Conservation (phyloP, 2,113 vertebrate species). For the Peromyscus polionotus region DNA sequence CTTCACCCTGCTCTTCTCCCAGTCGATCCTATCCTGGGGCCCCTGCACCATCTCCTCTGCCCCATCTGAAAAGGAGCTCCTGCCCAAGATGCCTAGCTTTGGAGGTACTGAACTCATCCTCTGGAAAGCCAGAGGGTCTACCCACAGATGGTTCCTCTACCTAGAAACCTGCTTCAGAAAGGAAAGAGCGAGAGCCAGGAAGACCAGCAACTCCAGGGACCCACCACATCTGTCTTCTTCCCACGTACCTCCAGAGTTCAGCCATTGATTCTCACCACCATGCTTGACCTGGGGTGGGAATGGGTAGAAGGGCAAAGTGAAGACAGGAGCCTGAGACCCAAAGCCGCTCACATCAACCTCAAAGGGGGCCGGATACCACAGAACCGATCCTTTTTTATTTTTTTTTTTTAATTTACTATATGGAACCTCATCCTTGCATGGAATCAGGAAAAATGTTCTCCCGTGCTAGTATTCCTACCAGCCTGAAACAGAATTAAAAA, state of each 20-base stretch:
- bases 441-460: not conserved
- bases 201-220: not conserved
- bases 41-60: not conserved
- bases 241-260: not conserved
- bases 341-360: not conserved
- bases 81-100: not conserved
- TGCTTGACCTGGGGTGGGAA: not conserved
- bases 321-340: not conserved
- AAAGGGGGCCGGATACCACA: not conserved
- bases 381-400: no score
- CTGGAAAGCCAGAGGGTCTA: not conserved
- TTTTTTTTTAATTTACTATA: not conserved
- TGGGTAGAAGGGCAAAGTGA: not conserved
- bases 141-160: not conserved
- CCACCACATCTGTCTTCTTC: not conserved
- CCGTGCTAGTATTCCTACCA: not conserved
- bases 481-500: not conserved
- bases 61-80: not conserved
- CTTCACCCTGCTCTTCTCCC: not conserved
- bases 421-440: not conserved
- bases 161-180: not conserved
- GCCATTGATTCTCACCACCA: not conserved
- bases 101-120: not conserved
- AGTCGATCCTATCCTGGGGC: fast-evolving
- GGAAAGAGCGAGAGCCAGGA: not conserved